phyloP scores from a whole-genome alignment of 2,113 vertebrate species.

The Malurus elegans region DNA sequence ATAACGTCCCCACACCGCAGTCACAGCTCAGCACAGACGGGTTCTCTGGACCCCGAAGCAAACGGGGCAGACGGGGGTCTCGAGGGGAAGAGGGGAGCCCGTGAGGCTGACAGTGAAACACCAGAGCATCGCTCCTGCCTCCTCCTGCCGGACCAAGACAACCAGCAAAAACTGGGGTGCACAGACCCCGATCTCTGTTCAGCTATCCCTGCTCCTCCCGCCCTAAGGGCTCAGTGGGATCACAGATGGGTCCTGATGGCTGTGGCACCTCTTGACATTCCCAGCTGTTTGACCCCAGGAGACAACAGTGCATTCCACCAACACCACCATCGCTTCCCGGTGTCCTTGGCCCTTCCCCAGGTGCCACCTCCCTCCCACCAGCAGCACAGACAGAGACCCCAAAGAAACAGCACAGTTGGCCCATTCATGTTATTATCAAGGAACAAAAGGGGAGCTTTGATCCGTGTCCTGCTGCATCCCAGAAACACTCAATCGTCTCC shows the following conservation, averaged over 20 bases:
- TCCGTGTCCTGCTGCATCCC: neutral
- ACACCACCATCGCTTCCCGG: neutral
- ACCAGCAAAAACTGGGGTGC: neutral
- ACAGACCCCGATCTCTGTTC: neutral
- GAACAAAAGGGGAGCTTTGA: slow-evolving; percentile 1
- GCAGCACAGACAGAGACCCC: neutral
- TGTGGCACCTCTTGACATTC: neutral
- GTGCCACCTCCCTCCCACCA: neutral
- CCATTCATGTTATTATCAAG: neutral
- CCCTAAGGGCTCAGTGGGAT: neutral
- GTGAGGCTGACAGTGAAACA: neutral
- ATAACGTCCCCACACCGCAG: accelerated
- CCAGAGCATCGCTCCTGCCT: neutral
- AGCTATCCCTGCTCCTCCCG: neutral
- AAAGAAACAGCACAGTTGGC: neutral
- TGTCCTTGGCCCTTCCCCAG: neutral
- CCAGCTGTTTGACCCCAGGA: neutral
- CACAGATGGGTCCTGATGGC: neutral
- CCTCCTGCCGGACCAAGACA: neutral
- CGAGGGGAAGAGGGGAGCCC: neutral
- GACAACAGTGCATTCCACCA: neutral
- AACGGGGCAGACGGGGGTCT: accelerated
- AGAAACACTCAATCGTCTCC: neutral
- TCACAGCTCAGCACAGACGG: neutral
- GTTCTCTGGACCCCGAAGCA: neutral